A percentile compares a stretch with the other conserved stretches of the same genome.
These are phyloP conservation scores for Sinocyclocheilus anophthalmus DNA, from an alignment of 2,113 vertebrate species.

Conservation along the genomic window DNA sequence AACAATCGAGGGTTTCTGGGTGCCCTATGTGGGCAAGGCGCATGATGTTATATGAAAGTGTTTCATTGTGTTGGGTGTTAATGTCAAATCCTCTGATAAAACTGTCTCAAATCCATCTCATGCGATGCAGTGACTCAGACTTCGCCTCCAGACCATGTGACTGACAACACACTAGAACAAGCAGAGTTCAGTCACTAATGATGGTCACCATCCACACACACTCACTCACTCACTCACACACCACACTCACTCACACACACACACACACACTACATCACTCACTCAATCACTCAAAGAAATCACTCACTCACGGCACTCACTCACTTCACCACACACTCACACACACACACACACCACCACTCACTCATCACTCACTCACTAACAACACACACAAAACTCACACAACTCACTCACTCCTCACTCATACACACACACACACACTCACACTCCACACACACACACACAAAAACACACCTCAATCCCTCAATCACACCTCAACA, in stretches of 20 bases:
- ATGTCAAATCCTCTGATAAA: conserved; percentile 41
- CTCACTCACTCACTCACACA: conserved; percentile 51
- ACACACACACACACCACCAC: too few species aligned
- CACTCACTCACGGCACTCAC: too few species aligned
- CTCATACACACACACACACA: too few species aligned
- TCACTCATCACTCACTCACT: too few species aligned
- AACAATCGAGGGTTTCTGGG: background rate
- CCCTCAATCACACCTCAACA: too few species aligned
- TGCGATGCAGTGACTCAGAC: conserved; percentile 63
- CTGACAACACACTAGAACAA: conserved; percentile 50
- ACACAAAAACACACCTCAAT: too few species aligned
- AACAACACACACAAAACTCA: too few species aligned
- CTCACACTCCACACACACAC: too few species aligned
- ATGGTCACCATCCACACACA: conserved; percentile 59
- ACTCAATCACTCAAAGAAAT: too few species aligned
- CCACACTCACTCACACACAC: conserved; percentile 45
- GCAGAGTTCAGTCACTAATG: conserved; percentile 62
- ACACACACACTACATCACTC: conserved; percentile 50
- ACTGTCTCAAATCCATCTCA: conserved; percentile 64
- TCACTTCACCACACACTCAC: too few species aligned
- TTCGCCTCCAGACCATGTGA: conserved; percentile 56
- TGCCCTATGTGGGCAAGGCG: background rate
- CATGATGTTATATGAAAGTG: background rate
- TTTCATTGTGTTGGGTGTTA: background rate
- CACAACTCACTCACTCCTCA: too few species aligned